These are phyloP conservation scores for Eugnorisma glareosa DNA, from an alignment of 2,888 invertebrate genomes.

Conservation along the genomic window DNA sequence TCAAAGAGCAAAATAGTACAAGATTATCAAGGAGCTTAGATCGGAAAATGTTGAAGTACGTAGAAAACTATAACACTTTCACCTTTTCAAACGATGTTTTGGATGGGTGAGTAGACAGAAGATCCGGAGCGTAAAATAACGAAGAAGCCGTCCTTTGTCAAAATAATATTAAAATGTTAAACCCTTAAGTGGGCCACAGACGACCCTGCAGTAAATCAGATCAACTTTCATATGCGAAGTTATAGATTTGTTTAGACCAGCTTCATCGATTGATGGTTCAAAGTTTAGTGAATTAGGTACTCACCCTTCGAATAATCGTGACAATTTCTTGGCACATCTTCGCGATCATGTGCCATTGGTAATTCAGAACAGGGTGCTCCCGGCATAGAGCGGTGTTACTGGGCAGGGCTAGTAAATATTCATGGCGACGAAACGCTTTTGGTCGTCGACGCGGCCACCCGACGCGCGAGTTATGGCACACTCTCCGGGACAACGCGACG, in stretches of 20 bases:
- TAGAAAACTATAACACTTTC: constrained; percentile 16
- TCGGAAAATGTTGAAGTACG: neutral
- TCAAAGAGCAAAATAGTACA: neutral
- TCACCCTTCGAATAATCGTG: neutral
- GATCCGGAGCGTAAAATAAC: constrained; percentile 10
- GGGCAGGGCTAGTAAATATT: constrained; percentile 83
- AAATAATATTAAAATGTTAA: constrained; percentile 26
- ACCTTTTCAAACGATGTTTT: constrained; percentile 21
- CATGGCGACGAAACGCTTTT: constrained; percentile 86
- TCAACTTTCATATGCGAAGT: neutral
- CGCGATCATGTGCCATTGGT: constrained; percentile 13
- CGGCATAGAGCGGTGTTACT: constrained; percentile 74
- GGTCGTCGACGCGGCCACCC: constrained; percentile 82
- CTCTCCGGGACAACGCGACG: constrained; percentile 77
- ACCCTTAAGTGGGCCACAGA: neutral
- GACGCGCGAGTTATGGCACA: constrained; percentile 83
- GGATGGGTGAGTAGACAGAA: neutral
- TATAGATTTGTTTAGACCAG: constrained; percentile 7
- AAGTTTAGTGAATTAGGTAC: neutral
- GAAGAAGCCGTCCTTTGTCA: constrained; percentile 5
- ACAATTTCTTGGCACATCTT: constrained; percentile 8
- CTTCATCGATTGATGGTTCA: neutral
- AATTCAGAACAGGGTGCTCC: constrained; percentile 55
- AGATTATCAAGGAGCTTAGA: constrained; percentile 6
- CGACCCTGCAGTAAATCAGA: neutral